phyloP scores from a whole-genome alignment of 2,113 vertebrate genomes.

The Oceanodroma tethys region DNA sequence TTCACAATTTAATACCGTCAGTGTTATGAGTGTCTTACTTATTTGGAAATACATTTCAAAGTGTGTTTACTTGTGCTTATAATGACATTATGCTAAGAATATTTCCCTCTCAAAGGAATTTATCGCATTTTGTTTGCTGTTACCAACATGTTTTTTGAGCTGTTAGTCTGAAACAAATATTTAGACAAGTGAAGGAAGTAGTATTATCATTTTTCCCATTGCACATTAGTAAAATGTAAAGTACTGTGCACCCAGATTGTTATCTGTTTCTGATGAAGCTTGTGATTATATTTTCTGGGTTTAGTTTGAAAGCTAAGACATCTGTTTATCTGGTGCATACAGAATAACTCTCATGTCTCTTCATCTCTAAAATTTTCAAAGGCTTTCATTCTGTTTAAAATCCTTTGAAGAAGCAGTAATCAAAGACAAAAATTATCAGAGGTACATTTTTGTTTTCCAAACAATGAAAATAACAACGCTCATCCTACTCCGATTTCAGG shows the following conservation, averaged over 20 bases:
- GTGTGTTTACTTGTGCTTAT: constrained; percentile 61
- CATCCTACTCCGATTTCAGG: constrained; percentile 74
- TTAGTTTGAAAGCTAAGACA: constrained; percentile 83
- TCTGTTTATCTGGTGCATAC: constrained; percentile 83
- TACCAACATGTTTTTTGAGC: constrained; percentile 69
- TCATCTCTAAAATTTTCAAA: constrained; percentile 86
- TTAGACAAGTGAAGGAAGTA: constrained; percentile 77
- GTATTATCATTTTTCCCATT: constrained; percentile 76
- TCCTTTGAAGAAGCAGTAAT: constrained; percentile 85
- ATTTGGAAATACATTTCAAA: constrained; percentile 69
- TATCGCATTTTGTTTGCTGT: constrained; percentile 67
- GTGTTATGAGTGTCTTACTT: constrained; percentile 33
- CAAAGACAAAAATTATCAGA: constrained; percentile 88
- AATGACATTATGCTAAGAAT: constrained; percentile 64
- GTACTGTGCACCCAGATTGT: constrained; percentile 65
- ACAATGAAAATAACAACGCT: constrained; percentile 83
- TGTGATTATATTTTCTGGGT: constrained; percentile 77
- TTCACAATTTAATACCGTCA: constrained; percentile 67
- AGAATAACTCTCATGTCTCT: constrained; percentile 82
- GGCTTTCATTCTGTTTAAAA: constrained; percentile 83
- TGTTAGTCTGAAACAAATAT: constrained; percentile 78
- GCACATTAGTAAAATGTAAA: constrained; percentile 77
- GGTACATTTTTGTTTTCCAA: constrained; percentile 85
- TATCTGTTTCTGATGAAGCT: constrained; percentile 76
- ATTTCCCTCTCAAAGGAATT: constrained; percentile 50